Base-by-base conservation (phyloP, 92 coral and sea anemone species). In the Phymanthus crucifer region DNA sequence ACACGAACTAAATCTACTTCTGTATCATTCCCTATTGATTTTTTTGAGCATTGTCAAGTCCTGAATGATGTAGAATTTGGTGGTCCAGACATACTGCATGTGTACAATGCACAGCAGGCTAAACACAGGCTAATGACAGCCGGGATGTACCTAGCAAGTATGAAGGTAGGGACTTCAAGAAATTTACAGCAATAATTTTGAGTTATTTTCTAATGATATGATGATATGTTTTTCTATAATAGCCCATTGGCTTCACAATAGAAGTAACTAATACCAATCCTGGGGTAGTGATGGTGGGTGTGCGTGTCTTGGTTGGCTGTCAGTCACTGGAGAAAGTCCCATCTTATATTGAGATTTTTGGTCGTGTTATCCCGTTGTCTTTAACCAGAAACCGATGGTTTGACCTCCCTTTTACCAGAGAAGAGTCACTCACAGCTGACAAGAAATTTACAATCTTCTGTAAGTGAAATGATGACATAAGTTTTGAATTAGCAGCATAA, bases 111-210 rank as follows among this genome's bases (percentile, higher is more conserved):
- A n/a, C 99, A 95, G 66, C 99, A 95, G 71, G 94, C 90, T 29
- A 95, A 95, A 67, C 99, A 95, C 73, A 83, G 99, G 66, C 90
- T 95, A 23, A 79, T 92, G 91, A 95, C 99, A 0, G 98, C 99
- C 16, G 99, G 99, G n/a, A 95, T 95, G 99, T 95, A 93, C 72
- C 80, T 95, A 40, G 97, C 99, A 77, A 93, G 98, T 69, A 93
- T 94, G 3, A 95, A 95, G 99, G 99, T 95, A 70, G 26, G 21
- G 54, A 37, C 4, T 36, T 10, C 18, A 35, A 40, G 64, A n/a
- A n/a, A n/a, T n/a, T n/a, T n/a, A n/a, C n/a, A n/a, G n/a, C n/a
- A 54, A 54, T 54, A 19, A 54, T 54, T 54, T 21, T 21, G 27
- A 54, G 10, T 19, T 54, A 54, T 7, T 38, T 38, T 43, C 48